Percentiles rank a stretch among this genome's conserved stretches.
phyloP scores from a whole-genome alignment of 2,113 vertebrate genomes.

The Picathartes gymnocephalus region DNA sequence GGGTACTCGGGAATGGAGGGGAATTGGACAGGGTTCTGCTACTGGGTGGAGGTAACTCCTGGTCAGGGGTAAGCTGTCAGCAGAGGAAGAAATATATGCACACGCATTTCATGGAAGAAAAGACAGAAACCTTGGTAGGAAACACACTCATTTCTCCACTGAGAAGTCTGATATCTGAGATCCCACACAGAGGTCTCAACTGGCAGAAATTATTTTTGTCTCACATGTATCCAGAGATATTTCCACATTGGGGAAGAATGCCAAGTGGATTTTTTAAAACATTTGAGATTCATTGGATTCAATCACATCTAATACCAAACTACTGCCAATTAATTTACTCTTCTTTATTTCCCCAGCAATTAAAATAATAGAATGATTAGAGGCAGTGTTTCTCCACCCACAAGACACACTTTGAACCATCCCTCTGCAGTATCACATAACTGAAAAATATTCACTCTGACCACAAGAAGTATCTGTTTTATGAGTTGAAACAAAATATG shows the following conservation, averaged over 20 bases:
- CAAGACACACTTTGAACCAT: neutral
- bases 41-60: neutral
- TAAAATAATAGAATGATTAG: neutral
- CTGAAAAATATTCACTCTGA: neutral
- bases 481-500: neutral
- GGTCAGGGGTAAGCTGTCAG: neutral
- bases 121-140: neutral
- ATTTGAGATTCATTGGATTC: neutral
- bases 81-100: neutral
- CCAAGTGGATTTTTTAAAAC: neutral
- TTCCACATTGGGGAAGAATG: neutral
- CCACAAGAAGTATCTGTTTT: neutral
- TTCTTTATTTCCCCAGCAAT: neutral
- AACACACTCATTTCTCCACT: neutral
- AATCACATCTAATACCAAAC: neutral
- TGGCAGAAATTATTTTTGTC: neutral
- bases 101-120: neutral
- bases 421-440: neutral
- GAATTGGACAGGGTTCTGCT: neutral
- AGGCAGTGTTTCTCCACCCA: neutral
- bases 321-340: neutral
- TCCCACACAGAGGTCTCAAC: neutral
- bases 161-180: neutral
- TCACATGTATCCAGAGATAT: neutral
- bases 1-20: neutral